These are phyloP conservation scores for Megaptera novaeangliae DNA, from an alignment of 2,113 vertebrate genomes.

Conservation along the genomic window DNA sequence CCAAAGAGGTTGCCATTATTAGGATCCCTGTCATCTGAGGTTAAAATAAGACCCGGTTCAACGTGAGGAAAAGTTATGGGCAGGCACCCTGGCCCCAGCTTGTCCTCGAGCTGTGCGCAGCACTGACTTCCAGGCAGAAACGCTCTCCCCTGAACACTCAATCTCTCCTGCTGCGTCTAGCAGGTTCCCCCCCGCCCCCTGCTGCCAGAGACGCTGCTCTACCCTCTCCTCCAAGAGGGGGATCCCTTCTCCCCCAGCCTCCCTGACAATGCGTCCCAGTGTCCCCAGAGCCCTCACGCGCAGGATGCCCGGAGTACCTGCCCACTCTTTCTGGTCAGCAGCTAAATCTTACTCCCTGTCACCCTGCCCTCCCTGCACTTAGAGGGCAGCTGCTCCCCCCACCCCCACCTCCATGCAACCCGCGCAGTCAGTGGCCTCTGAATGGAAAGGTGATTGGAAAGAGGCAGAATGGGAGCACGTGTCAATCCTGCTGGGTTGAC, in stretches of 20 bases:
- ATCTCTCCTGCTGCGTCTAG: background rate
- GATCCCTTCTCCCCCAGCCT: background rate
- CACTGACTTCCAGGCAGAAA: background rate
- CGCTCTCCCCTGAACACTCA: background rate
- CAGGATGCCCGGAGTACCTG: background rate
- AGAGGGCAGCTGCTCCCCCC: background rate
- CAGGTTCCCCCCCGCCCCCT: background rate
- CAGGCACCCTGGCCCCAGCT: conserved; percentile 33
- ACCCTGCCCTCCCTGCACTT: background rate
- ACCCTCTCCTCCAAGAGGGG: background rate
- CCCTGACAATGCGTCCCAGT: background rate
- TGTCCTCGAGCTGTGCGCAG: background rate
- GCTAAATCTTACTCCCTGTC: background rate
- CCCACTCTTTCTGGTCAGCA: background rate
- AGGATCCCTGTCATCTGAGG: conserved; percentile 72
- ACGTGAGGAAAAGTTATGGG: conserved; percentile 39
- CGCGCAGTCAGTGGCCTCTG: background rate
- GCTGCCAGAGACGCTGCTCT: background rate
- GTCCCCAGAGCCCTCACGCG: background rate
- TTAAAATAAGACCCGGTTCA: conserved; percentile 69
- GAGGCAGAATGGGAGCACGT: background rate
- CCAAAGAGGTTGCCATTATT: conserved; percentile 71
- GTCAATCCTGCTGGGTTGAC: conserved; percentile 14
- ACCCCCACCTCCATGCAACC: background rate
- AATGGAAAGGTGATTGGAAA: background rate